Conservation (phyloP, 1,140 invertebrate species). For the Dendrolimus kikuchii region DNA sequence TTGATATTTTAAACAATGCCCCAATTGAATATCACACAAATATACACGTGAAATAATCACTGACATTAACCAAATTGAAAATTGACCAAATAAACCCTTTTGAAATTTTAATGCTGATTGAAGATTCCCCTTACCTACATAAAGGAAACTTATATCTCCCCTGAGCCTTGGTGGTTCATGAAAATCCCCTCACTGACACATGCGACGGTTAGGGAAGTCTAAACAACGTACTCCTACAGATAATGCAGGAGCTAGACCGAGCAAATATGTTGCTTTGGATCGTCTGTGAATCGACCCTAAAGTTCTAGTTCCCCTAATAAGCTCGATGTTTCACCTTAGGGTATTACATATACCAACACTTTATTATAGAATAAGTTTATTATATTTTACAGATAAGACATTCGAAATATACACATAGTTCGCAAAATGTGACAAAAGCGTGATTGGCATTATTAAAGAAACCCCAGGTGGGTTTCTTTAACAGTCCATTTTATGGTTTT, state of each 20-base stretch:
- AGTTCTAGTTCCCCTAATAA: constrained; percentile 67
- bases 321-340: constrained; percentile 63
- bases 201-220: not conserved
- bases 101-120: constrained; percentile 52
- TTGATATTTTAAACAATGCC: not conserved
- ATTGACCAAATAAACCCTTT: constrained; percentile 28
- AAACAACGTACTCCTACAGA: not conserved
- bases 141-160: constrained; percentile 53
- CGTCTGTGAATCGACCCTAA: constrained; percentile 55
- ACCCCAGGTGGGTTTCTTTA: too few relatives aligned
- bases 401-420: too few relatives aligned
- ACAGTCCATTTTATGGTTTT: too few relatives aligned
- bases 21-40: not conserved
- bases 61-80: constrained; percentile 51
- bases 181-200: constrained; percentile 34
- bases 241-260: constrained; percentile 28
- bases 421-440: too few relatives aligned
- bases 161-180: constrained; percentile 38
- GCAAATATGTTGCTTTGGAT: constrained; percentile 48
- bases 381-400: too few relatives aligned
- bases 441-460: too few relatives aligned
- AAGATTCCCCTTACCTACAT: constrained; percentile 43
- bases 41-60: constrained; percentile 11
- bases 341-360: constrained; percentile 4
- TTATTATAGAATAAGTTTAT: too few relatives aligned